Base-by-base conservation (phyloP, 2,113 vertebrate genomes). In the Lycocorax pyrrhopterus region DNA sequence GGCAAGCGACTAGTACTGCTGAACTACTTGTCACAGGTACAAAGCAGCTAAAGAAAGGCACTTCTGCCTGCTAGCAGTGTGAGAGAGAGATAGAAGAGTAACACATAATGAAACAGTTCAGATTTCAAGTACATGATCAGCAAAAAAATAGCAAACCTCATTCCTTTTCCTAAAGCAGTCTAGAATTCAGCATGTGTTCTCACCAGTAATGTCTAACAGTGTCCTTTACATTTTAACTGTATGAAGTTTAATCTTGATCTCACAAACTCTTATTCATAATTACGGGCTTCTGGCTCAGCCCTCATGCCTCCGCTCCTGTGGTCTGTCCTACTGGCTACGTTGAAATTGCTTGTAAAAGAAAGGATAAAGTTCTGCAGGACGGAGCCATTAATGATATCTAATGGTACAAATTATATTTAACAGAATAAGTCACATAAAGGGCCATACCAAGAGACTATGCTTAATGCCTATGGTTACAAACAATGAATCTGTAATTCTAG, bases 1-100 rank as follows among this genome's bases (percentile, higher is more conserved):
- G 99, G 98, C 99, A 99, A 98, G 99, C 99, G 18, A 99, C 99
- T 84, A 99, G 99, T 97, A 99, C 99, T 66, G 99, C 99, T 75
- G 99, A 99, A 96, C 98, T 99, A 53, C 98, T 99, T 11, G 99
- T 99, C 75, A 99, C 99, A 98, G 99, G 99, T 98, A 97, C 30
- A 46, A 3, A 44, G 10, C 49, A 29, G 14, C 29, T 39, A 29
- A 59, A 56, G 67, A 74, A 44, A 64, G 22, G 12, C 41, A 66
- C 12, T 19, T 67, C 33, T 52, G 37, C 55, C 53, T 75, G 25
- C 35, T 43, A 25, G 4, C 20, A 19, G 10, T 10, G 13, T 5
- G 23, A 39, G 8, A 16, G 26, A 37, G 7, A 1, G 4, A 32
- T 7, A 75, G 47, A n/a, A 67, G 13, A 16, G 33, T 35, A 51